Percentiles rank a stretch among this genome's conserved stretches.
Evolutionary conservation across 2,113 vertebrate genomes (phyloP).

Genomic region (Holacanthus passer): DNA sequence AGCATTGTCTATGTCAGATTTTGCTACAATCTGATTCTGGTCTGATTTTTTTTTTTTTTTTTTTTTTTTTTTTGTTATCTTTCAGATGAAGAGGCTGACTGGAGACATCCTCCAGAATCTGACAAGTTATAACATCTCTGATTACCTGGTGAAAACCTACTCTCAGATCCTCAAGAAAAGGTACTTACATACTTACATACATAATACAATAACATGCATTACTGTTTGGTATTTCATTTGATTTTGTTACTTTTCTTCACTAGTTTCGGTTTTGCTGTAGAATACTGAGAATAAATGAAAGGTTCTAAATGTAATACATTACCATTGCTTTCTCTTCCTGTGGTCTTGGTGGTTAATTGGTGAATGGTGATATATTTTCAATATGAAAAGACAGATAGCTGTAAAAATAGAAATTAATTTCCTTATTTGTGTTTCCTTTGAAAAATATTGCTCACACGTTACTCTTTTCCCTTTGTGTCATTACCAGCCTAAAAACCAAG

Average conservation of each 20-base stretch:
- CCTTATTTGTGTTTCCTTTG: neutral
- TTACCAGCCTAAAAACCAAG: constrained; percentile 89
- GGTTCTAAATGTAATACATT: neutral
- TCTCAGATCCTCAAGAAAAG: constrained; percentile 95
- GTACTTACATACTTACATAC: constrained; percentile 78
- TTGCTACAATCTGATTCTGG: too few relatives aligned
- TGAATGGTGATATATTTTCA: too few relatives aligned
- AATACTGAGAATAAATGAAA: neutral
- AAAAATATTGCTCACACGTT: neutral
- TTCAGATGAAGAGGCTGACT: constrained; percentile 79
- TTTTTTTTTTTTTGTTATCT: too few relatives aligned
- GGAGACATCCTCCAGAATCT: constrained; percentile 93
- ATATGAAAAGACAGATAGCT: neutral
- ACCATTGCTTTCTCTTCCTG: neutral
- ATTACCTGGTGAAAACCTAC: constrained; percentile 98
- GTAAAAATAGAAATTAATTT: neutral
- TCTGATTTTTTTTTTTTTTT: neutral
- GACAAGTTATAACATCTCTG: constrained; percentile 93
- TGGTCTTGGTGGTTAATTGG: too few relatives aligned
- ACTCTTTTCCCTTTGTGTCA: constrained; percentile 12
- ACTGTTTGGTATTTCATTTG: neutral
- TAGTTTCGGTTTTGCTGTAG: neutral
- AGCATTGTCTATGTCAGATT: neutral
- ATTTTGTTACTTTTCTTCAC: neutral
- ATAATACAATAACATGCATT: neutral